Evolutionary conservation across 2,888 invertebrate genomes (phyloP), one percentile per base, ranked within the genome.

Genomic region (Chaitophorus viminalis): DNA sequence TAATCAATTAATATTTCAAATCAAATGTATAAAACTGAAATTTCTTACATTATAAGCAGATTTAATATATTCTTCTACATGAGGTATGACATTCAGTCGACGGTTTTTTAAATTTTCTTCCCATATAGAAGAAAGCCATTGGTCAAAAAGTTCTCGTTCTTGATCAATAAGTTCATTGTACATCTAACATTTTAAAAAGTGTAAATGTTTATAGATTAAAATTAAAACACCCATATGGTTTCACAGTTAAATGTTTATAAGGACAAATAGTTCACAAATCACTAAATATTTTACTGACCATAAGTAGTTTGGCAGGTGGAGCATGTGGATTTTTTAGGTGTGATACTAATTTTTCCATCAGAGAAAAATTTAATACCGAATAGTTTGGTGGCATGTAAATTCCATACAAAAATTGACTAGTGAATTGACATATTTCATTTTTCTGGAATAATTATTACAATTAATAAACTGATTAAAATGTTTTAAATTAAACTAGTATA

Each of bases 51-150:
- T 46, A 46, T 39, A 81, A 72, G 87, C 87, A 65, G 79, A 81
- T 65, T 72, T 65, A 29, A 75, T 31, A n/a, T 81, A 87, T 31
- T 75, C 21, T 60, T 87, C 87, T 25, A 87, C 46, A 3, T 65
- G 29, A 0, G 81, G 74, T 74, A 79, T 81, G 3, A 31, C 21
- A 60, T 31, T 70, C 0, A 87, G n/a, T n/a, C 87, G 74, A 17
- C 87, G 87, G 46, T 74, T 72, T 74, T 87, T 87, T 6, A 81
- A 87, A 33, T 79, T 29, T 74, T 87, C 65, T 87, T 87, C 87
- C 87, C 87, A 87, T 33, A 39, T 33, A 18, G 25, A 21, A 74
- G 87, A 87, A 33, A 87, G 87, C 87, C 87, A 87, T 46, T 21
- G 29, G 31, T 4, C 1, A 33, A 87, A 87, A 9, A 39, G 31